Evolutionary conservation across 64 coral and sea anemone species (phyloP).

Genomic region (Stichodactyla helianthus): DNA sequence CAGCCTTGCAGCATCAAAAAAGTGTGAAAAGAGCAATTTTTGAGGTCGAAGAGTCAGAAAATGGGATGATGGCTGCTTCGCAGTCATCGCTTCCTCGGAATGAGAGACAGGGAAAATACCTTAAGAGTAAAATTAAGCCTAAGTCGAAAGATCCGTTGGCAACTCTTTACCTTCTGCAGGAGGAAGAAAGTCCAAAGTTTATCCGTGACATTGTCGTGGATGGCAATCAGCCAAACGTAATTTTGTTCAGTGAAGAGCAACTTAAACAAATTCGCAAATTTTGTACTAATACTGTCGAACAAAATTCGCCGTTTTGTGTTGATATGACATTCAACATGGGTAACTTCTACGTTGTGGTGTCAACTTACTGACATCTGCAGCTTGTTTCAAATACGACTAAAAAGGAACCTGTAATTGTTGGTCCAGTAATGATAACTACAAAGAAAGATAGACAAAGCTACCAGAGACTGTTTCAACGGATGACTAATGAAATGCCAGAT

Average conservation of each 20-base stretch:
- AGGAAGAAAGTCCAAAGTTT: not conserved
- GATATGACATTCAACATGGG: constrained; percentile 42
- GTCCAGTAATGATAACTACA: constrained; percentile 20
- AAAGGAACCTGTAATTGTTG: constrained; percentile 5
- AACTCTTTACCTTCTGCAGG: not conserved
- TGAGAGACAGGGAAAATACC: constrained; percentile 26
- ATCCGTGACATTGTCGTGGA: not conserved
- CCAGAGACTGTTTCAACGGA: constrained; percentile 35
- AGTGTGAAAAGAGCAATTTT: not conserved
- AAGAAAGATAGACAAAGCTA: constrained; percentile 30
- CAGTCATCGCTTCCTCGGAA: constrained; percentile 27
- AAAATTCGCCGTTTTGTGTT: not conserved
- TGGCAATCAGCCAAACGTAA: not conserved
- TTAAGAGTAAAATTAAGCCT: not conserved
- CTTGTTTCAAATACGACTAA: not conserved
- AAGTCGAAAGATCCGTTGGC: not conserved
- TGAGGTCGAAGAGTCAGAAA: not conserved
- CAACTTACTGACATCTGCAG: constrained; percentile 29
- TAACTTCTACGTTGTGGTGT: constrained; percentile 18
- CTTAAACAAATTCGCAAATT: not conserved
- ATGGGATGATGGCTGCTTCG: not conserved
- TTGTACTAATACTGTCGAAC: not conserved
- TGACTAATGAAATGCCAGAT: not conserved
- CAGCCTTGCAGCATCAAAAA: not conserved
- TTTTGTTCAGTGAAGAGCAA: not conserved